Conservation (phyloP, 2,113 vertebrate genomes). For the Opisthocomus hoazin region DNA sequence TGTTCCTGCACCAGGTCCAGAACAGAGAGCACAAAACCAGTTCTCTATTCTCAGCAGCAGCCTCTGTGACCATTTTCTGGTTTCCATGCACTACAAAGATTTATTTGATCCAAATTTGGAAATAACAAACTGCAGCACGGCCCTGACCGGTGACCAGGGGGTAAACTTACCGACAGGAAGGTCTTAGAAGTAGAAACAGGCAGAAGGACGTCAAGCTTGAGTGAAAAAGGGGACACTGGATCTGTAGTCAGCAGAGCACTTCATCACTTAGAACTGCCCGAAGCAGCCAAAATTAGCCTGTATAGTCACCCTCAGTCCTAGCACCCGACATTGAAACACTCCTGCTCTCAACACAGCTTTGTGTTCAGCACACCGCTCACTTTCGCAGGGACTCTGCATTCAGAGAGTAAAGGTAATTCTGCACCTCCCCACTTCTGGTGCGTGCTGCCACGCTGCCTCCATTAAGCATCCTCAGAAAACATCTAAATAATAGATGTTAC, state of each 20-base stretch:
- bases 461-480: neutral
- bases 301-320: neutral
- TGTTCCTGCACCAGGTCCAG: neutral
- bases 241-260: neutral
- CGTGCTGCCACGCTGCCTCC: neutral
- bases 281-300: constrained; percentile 14
- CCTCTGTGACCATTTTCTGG: neutral
- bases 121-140: neutral
- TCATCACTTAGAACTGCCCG: neutral
- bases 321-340: neutral
- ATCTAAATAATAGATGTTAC: neutral
- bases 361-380: neutral
- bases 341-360: neutral
- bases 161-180: neutral
- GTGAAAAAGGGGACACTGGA: neutral
- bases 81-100: neutral
- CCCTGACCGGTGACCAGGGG: neutral
- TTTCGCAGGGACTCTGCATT: neutral
- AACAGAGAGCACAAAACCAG: neutral
- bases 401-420: neutral
- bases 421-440: neutral
- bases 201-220: neutral
- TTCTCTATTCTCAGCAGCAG: neutral
- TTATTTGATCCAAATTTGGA: neutral
- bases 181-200: neutral